Percentiles rank a stretch among this genome's conserved stretches.
These are phyloP conservation scores for Apostichopus californicus DNA, from an alignment of 35 echinoderm and acorn worm genomes.

Conservation along the genomic window DNA sequence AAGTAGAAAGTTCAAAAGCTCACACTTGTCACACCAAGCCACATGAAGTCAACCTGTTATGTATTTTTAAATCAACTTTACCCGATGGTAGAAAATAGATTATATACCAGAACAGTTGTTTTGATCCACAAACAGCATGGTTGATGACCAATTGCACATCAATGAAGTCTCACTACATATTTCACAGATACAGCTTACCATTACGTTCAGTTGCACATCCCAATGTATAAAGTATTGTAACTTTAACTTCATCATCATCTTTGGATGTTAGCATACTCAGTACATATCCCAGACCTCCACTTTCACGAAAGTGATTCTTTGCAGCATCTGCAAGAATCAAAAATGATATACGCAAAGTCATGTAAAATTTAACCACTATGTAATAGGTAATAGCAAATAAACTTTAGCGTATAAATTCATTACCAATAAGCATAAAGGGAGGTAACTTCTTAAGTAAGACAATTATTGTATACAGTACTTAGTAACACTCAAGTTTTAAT, in stretches of 20 bases:
- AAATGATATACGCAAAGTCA: background rate
- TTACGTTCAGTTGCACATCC: constrained; percentile 84
- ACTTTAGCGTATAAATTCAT: background rate
- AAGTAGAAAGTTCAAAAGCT: too few species aligned
- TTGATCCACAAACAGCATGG: too few species aligned
- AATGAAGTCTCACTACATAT: too few species aligned
- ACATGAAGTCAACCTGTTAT: too few species aligned
- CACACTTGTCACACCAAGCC: too few species aligned
- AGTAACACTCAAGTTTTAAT: too few species aligned
- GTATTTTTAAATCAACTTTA: too few species aligned
- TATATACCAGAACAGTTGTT: too few species aligned
- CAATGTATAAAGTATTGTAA: constrained; percentile 77
- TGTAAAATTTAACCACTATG: background rate
- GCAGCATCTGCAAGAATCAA: constrained; percentile 51
- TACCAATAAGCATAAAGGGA: background rate
- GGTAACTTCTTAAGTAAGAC: too few species aligned
- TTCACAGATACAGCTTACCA: constrained; percentile 49
- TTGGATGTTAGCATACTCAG: constrained; percentile 62
- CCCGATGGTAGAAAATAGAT: too few species aligned
- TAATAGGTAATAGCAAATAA: background rate
- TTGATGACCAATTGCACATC: too few species aligned
- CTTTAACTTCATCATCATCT: constrained; percentile 52
- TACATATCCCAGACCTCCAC: constrained; percentile 71
- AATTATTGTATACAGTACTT: too few species aligned
- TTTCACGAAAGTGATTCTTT: constrained; percentile 68